Evolutionary conservation across 2,888 invertebrate species (phyloP).

Genomic region (Asteroscopus sphinx): DNA sequence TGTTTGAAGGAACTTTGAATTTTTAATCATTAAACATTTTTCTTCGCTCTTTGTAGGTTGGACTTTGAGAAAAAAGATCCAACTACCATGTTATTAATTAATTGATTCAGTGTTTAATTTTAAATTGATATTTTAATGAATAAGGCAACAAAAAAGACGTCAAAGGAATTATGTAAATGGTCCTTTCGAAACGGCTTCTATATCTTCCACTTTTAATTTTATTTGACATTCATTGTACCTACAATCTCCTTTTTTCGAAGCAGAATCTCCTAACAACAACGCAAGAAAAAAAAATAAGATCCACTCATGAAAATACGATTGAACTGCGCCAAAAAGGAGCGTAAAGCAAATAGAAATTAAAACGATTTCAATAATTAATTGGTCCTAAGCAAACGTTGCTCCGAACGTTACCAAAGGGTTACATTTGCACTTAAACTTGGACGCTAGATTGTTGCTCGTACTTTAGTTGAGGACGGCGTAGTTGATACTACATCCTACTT

Average conservation of each 20-base stretch:
- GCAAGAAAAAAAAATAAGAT: conserved; percentile 17
- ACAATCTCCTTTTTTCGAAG: not conserved
- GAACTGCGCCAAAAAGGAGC: conserved; percentile 33
- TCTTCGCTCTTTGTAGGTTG: conserved; percentile 14
- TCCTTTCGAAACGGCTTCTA: no score
- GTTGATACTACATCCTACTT: conserved; percentile 15
- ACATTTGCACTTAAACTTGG: conserved; percentile 61
- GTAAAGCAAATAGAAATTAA: conserved; percentile 49
- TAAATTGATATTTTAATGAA: no score
- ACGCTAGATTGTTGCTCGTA: conserved; percentile 28
- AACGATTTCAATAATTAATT: conserved; percentile 63
- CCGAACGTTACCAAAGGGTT: conserved; percentile 58
- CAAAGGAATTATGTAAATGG: no score
- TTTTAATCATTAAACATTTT: conserved; percentile 33
- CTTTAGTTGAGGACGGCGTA: conserved; percentile 13
- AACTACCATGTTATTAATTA: not conserved
- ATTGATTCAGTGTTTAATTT: no score
- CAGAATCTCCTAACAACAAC: not conserved
- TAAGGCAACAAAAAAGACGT: no score
- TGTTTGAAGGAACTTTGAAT: conserved; percentile 26
- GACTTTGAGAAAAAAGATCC: not conserved
- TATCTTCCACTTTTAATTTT: no score
- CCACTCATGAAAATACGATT: conserved; percentile 10
- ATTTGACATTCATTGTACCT: no score
- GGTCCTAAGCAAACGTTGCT: conserved; percentile 60